A percentile compares a stretch with the other conserved stretches of the same genome.
Conservation (phyloP, 2,888 invertebrate species). For the Venusia cambrica region DNA sequence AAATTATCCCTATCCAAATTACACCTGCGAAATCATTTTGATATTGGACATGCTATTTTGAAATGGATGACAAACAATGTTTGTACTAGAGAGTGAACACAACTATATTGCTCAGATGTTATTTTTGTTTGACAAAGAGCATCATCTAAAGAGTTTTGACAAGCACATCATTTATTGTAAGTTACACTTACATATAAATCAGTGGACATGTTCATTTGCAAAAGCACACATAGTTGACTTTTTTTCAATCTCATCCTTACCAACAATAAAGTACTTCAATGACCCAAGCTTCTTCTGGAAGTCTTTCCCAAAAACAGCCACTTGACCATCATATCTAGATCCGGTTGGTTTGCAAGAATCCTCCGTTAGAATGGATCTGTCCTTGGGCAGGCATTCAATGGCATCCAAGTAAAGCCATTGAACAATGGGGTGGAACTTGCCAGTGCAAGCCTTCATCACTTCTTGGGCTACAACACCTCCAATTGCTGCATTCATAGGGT, state of each 20-base stretch:
- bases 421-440: constrained; percentile 95
- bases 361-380: constrained; percentile 83
- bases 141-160: too few species aligned
- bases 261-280: constrained; percentile 89
- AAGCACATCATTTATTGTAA: too few species aligned
- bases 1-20: too few species aligned
- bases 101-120: too few species aligned
- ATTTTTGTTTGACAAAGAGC: too few species aligned
- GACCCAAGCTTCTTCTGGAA: constrained; percentile 93
- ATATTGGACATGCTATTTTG: too few species aligned
- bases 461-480: constrained; percentile 99
- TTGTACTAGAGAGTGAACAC: too few species aligned
- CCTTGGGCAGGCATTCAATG: constrained; percentile 93
- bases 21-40: too few species aligned
- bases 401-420: constrained; percentile 99
- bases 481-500: constrained; percentile 95
- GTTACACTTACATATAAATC: neutral
- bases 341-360: constrained; percentile 87
- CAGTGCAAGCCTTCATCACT: constrained; percentile 98
- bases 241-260: constrained; percentile 49
- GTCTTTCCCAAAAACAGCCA: constrained; percentile 94
- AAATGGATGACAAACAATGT: too few species aligned
- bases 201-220: neutral
- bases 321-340: constrained; percentile 92
- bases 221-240: neutral